These are phyloP conservation scores for Bombyx mandarina DNA, from an alignment of 1,140 invertebrate species.

Conservation along the genomic window DNA sequence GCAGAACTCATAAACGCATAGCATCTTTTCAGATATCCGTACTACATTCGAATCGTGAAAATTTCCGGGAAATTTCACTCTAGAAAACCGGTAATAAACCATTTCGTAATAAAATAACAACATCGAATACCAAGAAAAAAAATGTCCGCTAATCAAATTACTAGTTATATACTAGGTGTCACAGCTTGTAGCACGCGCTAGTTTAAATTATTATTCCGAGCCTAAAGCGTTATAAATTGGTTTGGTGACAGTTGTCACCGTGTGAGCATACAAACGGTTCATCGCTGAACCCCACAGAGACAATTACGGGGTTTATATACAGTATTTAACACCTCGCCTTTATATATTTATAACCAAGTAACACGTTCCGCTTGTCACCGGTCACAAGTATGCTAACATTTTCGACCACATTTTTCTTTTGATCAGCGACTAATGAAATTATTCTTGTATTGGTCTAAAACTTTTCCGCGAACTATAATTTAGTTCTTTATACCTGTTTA, in stretches of 20 bases:
- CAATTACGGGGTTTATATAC: constrained; percentile 29
- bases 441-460: no score
- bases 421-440: neutral
- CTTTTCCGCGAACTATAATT: no score
- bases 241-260: constrained; percentile 45
- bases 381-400: no score
- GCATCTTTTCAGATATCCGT: neutral
- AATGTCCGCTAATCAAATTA: constrained; percentile 46
- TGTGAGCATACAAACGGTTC: constrained; percentile 42
- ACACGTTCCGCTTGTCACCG: neutral
- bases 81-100: neutral
- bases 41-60: neutral
- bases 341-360: constrained; percentile 8
- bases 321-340: constrained; percentile 15
- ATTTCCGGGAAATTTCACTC: neutral
- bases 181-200: constrained; percentile 38
- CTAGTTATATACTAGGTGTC: constrained; percentile 48
- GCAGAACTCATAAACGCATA: neutral
- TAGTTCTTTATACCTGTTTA: no score
- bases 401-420: no score
- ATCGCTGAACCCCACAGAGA: constrained; percentile 32
- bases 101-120: neutral
- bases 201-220: constrained; percentile 47
- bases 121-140: constrained; percentile 13
- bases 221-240: constrained; percentile 54